A percentile compares a stretch with the other conserved stretches of the same genome.
These are phyloP conservation scores for Plecotus auritus DNA, from an alignment of 2,113 vertebrate genomes.

Conservation along the genomic window DNA sequence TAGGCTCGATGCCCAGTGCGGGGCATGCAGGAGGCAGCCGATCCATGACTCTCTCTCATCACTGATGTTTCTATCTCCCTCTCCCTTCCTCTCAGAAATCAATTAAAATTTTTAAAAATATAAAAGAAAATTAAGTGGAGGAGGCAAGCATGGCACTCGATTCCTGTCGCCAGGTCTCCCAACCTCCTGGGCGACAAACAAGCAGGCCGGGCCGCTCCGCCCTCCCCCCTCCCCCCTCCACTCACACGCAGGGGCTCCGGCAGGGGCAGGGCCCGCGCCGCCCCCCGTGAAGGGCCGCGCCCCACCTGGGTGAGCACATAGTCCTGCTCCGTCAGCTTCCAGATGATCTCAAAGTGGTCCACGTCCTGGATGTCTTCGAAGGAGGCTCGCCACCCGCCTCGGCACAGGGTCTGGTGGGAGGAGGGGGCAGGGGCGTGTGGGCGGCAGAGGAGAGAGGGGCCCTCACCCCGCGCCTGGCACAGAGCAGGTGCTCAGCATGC, in stretches of 20 bases:
- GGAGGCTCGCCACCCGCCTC: slow-evolving; percentile 61
- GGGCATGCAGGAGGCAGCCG: not conserved
- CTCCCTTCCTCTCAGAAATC: not conserved
- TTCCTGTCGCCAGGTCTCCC: not conserved
- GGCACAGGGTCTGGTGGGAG: slow-evolving; percentile 59
- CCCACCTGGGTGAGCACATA: slow-evolving; percentile 79
- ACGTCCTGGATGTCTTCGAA: slow-evolving; percentile 61
- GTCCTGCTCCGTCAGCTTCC: slow-evolving; percentile 75
- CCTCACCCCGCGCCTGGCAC: accelerated
- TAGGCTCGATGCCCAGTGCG: not conserved
- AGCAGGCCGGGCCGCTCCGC: accelerated
- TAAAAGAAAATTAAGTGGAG: not conserved
- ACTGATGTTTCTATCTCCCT: not conserved
- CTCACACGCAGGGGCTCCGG: accelerated
- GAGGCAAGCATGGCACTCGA: not conserved
- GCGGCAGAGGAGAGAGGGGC: too few relatives aligned
- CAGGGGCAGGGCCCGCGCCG: too few relatives aligned
- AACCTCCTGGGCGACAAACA: not conserved
- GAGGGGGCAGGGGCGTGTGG: accelerated
- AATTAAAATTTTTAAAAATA: too few relatives aligned
- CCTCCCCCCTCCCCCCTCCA: too few relatives aligned
- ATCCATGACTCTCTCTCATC: not conserved
- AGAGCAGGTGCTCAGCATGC: accelerated
- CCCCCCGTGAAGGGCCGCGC: accelerated
- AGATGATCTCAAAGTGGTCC: slow-evolving; percentile 84